These are phyloP conservation scores for Clavelina lepadiformis DNA, from an alignment of 23 tunicate genomes.

Conservation along the genomic window DNA sequence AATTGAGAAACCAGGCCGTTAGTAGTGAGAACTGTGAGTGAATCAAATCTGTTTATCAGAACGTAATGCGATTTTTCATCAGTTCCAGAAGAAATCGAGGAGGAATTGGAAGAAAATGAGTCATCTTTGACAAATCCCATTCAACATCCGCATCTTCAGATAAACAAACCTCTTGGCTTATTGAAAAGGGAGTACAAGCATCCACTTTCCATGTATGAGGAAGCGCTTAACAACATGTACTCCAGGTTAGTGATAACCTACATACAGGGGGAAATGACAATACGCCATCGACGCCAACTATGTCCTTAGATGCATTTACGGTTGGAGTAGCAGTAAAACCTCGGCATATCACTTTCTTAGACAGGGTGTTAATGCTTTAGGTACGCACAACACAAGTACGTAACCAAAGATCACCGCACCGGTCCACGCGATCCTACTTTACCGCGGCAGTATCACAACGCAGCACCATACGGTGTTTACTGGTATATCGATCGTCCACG, in stretches of 20 bases:
- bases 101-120: background rate
- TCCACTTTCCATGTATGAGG: conserved; percentile 86
- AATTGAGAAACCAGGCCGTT: conserved; percentile 5
- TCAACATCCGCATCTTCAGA: conserved; percentile 38
- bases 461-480: conserved; percentile 11
- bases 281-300: no score
- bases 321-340: background rate
- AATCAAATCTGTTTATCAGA: no score
- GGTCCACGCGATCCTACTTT: background rate
- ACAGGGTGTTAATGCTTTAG: conserved; percentile 10
- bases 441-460: conserved; percentile 12
- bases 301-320: background rate
- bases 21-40: no score
- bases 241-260: conserved; percentile 44
- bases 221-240: conserved; percentile 43
- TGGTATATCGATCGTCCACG: conserved; percentile 30
- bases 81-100: background rate
- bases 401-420: background rate
- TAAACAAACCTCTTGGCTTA: conserved; percentile 54
- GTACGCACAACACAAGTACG: background rate
- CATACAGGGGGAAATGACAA: no score
- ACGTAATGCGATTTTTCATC: no score
- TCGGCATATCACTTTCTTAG: background rate
- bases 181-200: conserved; percentile 81
- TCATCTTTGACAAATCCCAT: conserved; percentile 40